Conservation (phyloP, 2,797 vertebrate genomes). For the Masticophis lateralis region DNA sequence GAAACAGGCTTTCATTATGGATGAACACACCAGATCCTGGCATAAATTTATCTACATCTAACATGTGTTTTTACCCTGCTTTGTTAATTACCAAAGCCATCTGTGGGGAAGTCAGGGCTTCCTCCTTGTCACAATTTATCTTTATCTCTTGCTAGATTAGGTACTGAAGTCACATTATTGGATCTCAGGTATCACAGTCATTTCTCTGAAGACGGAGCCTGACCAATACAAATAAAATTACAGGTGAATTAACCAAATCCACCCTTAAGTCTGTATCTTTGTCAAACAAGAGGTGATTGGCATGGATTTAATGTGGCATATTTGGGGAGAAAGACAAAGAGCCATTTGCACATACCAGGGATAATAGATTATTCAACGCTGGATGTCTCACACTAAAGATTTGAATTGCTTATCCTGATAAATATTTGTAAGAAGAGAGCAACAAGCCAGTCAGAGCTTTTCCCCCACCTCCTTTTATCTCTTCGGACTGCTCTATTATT, state of each 20-base stretch:
- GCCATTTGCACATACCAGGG: neutral
- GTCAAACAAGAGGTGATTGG: neutral
- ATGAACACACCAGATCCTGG: constrained; percentile 57
- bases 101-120: constrained; percentile 28
- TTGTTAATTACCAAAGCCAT: constrained; percentile 52
- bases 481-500: neutral
- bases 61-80: constrained; percentile 53
- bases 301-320: neutral
- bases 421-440: neutral
- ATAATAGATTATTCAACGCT: neutral
- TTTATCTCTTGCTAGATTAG: constrained; percentile 31
- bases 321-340: neutral
- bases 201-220: neutral
- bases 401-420: neutral
- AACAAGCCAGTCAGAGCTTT: neutral
- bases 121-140: constrained; percentile 29
- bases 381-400: neutral
- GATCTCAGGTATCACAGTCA: constrained; percentile 32
- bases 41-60: constrained; percentile 62
- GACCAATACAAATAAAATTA: neutral
- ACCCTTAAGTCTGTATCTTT: neutral
- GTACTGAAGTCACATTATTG: constrained; percentile 37
- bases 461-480: neutral
- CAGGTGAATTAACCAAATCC: constrained; percentile 7
- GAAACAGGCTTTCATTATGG: constrained; percentile 60